Evolutionary conservation across 2,888 invertebrate species (phyloP), one percentile per base, ranked within the genome.

Genomic region (Oscheius sp.): DNA sequence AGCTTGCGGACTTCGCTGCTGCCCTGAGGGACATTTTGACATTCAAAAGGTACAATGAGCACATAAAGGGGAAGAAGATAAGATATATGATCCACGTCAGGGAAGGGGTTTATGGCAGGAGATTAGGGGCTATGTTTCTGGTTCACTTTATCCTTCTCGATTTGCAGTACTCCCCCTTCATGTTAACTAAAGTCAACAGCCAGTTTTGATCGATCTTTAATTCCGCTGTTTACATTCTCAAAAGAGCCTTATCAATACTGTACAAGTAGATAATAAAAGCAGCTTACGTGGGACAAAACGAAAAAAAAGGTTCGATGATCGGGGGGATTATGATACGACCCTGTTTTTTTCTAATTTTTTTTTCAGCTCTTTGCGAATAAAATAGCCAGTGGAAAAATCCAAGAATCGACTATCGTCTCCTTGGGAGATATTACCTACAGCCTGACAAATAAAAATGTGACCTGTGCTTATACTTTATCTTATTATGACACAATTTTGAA

Each of bases 1-100:
- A 47, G 67, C 45, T 12, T 67, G 67, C n/a, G 67, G 67, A 6
- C 57, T 67, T 20, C 45, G 50, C n/a, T 67, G 67, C 38, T 67
- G 67, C 28, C 38, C 67, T 20, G 44, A 38, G 28, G 33, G 12
- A 2, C 50, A 64, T 24, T 51, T 26, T 17, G 20, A 41, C 44
- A 30, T 59, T 14, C 59, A 59, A 44, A 12, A 59, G 59, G 59
- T 59, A 59, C 24, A 22, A n/a, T 50, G 3, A n/a, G n/a, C n/a
- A n/a, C n/a, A n/a, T n/a, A n/a, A n/a, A n/a, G n/a, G n/a, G n/a
- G n/a, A n/a, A n/a, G n/a, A n/a, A n/a, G n/a, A n/a, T n/a, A n/a
- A n/a, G n/a, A n/a, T n/a, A n/a, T n/a, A n/a, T n/a, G n/a, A n/a
- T n/a, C n/a, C n/a, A n/a, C n/a, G n/a, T n/a, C n/a, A n/a, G n/a